Conservation (phyloP, 2,113 vertebrate genomes). For the Formicarius rufipectus region DNA sequence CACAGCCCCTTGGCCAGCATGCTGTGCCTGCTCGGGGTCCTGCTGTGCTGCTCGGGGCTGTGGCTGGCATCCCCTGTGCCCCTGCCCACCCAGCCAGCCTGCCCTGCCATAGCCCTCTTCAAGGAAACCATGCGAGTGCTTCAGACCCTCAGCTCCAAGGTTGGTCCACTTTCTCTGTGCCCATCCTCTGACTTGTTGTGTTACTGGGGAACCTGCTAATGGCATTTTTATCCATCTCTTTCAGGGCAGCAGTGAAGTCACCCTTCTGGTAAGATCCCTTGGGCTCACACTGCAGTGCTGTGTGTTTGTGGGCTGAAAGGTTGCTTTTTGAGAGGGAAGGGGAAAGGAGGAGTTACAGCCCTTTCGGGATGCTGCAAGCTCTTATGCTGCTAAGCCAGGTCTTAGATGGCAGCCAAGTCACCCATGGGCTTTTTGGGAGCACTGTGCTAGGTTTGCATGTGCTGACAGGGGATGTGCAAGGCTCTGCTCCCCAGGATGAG, state of each 20-base stretch:
- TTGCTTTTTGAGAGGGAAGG: not conserved
- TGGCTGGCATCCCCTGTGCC: not conserved
- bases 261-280: not conserved
- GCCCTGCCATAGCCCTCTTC: rapidly evolving
- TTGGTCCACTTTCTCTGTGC: not conserved
- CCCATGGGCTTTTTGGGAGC: not conserved
- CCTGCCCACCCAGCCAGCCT: rapidly evolving
- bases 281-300: not conserved
- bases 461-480: not conserved
- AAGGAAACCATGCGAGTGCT: rapidly evolving
- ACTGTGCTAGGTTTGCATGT: not conserved
- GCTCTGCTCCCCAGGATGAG: rapidly evolving
- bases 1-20: not conserved
- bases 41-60: not conserved
- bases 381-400: not conserved
- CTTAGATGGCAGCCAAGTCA: not conserved
- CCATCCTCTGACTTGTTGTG: rapidly evolving
- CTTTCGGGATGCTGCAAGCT: not conserved
- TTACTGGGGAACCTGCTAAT: not conserved
- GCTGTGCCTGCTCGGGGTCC: not conserved
- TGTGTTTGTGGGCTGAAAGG: not conserved
- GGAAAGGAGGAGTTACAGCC: not conserved
- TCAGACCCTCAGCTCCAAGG: rapidly evolving
- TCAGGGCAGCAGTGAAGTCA: not conserved
- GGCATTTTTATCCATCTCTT: not conserved